A percentile compares a stretch with the other conserved stretches of the same genome.
Evolutionary conservation across 2,888 invertebrate genomes (phyloP).

Genomic region (Thelaira solivaga): DNA sequence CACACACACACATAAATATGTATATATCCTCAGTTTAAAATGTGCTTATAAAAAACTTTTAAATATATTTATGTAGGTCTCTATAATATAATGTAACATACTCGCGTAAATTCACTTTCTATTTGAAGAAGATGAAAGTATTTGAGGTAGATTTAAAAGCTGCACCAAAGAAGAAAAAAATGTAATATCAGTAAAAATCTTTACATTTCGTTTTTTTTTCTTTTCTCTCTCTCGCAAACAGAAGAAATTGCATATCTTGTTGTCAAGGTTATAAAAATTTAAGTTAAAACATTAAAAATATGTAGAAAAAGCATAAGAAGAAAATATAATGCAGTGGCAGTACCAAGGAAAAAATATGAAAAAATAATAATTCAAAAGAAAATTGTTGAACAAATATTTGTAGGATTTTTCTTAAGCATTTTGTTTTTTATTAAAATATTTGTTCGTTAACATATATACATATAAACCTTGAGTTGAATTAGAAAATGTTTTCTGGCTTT

Average conservation of each 20-base stretch:
- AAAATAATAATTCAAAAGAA: constrained; percentile 29
- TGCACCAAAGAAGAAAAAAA: neutral
- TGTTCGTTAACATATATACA: constrained; percentile 27
- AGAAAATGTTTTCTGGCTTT: neutral
- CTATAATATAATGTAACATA: neutral
- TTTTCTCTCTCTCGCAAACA: neutral
- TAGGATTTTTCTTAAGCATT: constrained; percentile 10
- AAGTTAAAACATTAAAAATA: constrained; percentile 46
- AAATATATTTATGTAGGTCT: no score
- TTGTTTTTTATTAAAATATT: constrained; percentile 15
- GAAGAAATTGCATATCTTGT: constrained; percentile 19
- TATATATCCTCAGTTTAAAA: no score
- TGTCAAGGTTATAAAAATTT: constrained; percentile 30
- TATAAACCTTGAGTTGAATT: constrained; percentile 45
- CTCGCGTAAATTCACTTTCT: neutral
- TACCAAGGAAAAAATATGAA: neutral
- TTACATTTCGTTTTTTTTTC: neutral
- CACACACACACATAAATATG: no score
- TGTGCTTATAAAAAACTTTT: no score
- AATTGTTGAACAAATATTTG: constrained; percentile 47
- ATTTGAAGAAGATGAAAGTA: constrained; percentile 2
- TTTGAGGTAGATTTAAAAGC: constrained; percentile 20
- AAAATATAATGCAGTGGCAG: neutral
- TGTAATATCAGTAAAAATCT: constrained; percentile 11
- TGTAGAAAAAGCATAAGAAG: constrained; percentile 9